Percentiles rank a stretch among this genome's conserved stretches.
Evolutionary conservation across 1,140 invertebrate species (phyloP).

Genomic region (Brachystomella parvula): DNA sequence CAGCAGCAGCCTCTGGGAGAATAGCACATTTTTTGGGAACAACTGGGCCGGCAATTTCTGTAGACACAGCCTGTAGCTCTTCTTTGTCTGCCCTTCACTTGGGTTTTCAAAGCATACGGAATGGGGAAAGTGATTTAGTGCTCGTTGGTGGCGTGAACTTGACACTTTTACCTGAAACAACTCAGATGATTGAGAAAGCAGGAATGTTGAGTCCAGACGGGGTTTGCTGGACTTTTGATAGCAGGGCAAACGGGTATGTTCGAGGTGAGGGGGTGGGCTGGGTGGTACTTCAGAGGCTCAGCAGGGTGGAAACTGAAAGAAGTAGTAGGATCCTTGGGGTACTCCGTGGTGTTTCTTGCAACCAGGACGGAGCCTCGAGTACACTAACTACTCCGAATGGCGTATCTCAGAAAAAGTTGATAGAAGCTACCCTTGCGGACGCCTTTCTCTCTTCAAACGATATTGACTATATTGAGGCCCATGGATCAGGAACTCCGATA

Average conservation of each 20-base stretch:
- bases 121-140: conserved; percentile 12
- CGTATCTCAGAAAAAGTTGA: conserved; percentile 44
- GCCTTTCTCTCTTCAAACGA: conserved; percentile 45
- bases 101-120: conserved; percentile 16
- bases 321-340: neutral
- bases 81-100: conserved; percentile 20
- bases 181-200: neutral
- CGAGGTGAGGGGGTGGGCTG: conserved; percentile 1
- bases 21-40: conserved; percentile 17
- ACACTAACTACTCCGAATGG: conserved; percentile 5
- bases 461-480: conserved; percentile 52
- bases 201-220: conserved; percentile 2
- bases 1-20: neutral
- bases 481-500: conserved; percentile 53
- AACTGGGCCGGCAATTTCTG: conserved; percentile 20
- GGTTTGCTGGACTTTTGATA: conserved; percentile 14
- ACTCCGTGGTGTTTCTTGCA: neutral
- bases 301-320: neutral
- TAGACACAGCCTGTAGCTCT: conserved; percentile 13
- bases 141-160: conserved; percentile 23
- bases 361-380: neutral
- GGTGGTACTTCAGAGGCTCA: neutral
- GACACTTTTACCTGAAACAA: neutral
- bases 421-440: conserved; percentile 49
- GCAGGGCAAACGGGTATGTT: conserved; percentile 12